Evolutionary conservation across 2,797 vertebrate genomes (phyloP).

Genomic region (Sebastes matsubarae): DNA sequence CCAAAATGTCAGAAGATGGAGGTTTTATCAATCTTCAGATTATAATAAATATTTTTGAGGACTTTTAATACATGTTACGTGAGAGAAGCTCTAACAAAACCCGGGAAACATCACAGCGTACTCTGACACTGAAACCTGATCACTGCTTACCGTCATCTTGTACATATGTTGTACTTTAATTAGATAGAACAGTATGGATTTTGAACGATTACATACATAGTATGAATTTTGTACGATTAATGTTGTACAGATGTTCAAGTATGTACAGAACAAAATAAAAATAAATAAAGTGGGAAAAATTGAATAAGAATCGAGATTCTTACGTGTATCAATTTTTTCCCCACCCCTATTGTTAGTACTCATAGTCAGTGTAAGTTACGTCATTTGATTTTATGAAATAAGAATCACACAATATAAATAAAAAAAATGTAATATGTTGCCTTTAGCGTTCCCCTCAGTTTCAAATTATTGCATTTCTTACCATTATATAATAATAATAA

Average conservation of each 20-base stretch:
- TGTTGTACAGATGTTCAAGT: neutral
- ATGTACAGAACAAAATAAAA: too few species aligned
- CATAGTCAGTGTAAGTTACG: neutral
- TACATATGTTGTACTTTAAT: neutral
- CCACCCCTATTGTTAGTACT: neutral
- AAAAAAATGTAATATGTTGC: neutral
- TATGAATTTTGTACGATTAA: too few species aligned
- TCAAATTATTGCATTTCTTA: neutral
- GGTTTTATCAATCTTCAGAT: neutral
- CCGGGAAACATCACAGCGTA: accelerated
- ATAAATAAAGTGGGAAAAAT: too few species aligned
- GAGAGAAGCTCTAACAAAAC: neutral
- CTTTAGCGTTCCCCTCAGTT: neutral
- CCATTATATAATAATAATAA: neutral
- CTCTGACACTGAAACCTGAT: neutral
- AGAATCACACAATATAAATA: neutral
- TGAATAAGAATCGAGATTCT: neutral
- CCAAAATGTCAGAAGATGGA: neutral
- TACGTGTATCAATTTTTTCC: neutral
- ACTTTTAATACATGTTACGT: neutral
- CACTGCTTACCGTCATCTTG: neutral
- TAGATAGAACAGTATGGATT: neutral
- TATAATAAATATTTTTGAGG: neutral
- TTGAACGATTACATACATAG: neutral
- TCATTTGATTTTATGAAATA: neutral